Percentiles rank a stretch among this genome's conserved stretches.
Conservation (phyloP, 2,888 invertebrate genomes). For the Lasiommata megera region DNA sequence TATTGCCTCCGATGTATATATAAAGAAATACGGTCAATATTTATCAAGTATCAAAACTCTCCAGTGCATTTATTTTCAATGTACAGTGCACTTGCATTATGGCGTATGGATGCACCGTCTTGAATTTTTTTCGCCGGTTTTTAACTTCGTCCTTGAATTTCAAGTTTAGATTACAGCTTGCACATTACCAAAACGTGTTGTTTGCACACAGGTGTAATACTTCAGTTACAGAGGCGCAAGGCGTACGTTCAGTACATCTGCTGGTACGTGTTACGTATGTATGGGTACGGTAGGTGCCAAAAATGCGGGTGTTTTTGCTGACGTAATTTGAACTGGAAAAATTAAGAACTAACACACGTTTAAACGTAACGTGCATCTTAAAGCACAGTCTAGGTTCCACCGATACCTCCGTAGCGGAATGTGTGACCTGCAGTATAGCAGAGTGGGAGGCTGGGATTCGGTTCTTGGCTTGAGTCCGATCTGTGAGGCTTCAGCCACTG, state of each 20-base stretch:
- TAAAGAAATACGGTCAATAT: not conserved
- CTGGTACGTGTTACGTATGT: slow-evolving; percentile 11
- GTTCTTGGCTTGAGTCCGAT: no score
- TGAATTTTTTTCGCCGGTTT: slow-evolving; percentile 66
- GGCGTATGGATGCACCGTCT: slow-evolving; percentile 71
- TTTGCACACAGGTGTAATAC: slow-evolving; percentile 33
- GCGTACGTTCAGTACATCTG: not conserved
- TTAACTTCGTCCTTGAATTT: slow-evolving; percentile 77
- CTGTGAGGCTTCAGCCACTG: no score
- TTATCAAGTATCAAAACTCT: slow-evolving; percentile 35
- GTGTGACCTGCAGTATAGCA: no score
- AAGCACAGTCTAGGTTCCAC: no score
- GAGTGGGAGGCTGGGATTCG: no score
- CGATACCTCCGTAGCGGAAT: no score
- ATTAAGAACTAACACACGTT: no score
- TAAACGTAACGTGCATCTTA: no score
- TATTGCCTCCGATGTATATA: no score
- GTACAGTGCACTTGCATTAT: slow-evolving; percentile 64
- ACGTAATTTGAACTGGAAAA: no score
- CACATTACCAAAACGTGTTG: slow-evolving; percentile 52
- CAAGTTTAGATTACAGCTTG: slow-evolving; percentile 74
- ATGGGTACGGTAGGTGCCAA: not conserved
- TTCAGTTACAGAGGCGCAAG: slow-evolving; percentile 20
- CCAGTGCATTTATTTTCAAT: slow-evolving; percentile 30
- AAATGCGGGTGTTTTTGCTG: slow-evolving; percentile 12